Percentiles rank a stretch among this genome's conserved stretches.
Conservation (phyloP, 2,797 vertebrate genomes). For the Alfaro cultratus region DNA sequence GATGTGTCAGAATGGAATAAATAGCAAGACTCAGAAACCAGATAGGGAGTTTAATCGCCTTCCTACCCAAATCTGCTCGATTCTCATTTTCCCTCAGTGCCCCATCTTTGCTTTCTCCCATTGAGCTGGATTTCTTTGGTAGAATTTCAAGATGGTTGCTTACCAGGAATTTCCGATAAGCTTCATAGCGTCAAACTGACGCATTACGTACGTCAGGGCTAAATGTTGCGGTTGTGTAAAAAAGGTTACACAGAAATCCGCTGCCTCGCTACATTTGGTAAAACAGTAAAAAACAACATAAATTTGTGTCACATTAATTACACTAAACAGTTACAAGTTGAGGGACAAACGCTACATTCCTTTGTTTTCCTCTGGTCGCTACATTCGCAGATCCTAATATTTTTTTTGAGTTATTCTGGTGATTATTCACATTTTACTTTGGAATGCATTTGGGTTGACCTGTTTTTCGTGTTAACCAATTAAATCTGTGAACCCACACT, state of each 20-base stretch:
- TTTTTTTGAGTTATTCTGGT: too few species aligned
- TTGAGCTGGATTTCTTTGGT: too few species aligned
- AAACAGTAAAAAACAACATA: background rate
- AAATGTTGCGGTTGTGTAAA: too few species aligned
- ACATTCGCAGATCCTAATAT: background rate
- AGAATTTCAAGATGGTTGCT: too few species aligned
- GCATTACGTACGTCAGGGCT: too few species aligned
- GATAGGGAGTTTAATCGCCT: constrained; percentile 22
- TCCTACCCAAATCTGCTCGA: too few species aligned
- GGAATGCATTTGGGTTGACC: background rate
- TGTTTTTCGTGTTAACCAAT: background rate
- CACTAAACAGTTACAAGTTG: background rate
- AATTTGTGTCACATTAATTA: background rate
- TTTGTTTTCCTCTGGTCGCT: too few species aligned
- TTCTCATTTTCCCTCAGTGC: too few species aligned
- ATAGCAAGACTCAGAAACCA: constrained; percentile 15
- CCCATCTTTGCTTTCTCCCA: too few species aligned
- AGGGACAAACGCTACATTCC: background rate
- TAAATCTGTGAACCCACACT: background rate
- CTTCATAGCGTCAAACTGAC: too few species aligned
- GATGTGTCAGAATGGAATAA: constrained; percentile 2
- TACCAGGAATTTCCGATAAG: too few species aligned
- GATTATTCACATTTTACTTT: too few species aligned
- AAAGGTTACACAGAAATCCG: background rate
- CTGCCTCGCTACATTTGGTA: background rate